These are phyloP conservation scores for Drosophila tropicalis DNA, from an alignment of 1,140 invertebrate species.

Conservation along the genomic window DNA sequence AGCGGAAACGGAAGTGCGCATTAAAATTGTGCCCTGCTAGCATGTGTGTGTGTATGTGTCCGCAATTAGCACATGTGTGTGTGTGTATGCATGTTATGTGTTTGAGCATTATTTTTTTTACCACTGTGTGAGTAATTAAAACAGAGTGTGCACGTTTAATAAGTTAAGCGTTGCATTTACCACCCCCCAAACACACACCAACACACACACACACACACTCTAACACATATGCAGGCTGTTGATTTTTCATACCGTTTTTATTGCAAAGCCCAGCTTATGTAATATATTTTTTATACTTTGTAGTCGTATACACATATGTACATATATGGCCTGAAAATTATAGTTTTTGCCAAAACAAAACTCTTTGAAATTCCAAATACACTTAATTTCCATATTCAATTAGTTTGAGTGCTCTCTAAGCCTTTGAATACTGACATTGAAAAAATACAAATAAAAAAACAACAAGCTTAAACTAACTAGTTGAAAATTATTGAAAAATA, in stretches of 20 bases:
- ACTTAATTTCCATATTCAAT: background rate
- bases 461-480: background rate
- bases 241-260: background rate
- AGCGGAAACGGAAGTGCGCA: slow-evolving; percentile 80
- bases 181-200: slow-evolving; percentile 20
- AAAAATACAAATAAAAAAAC: background rate
- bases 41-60: slow-evolving; percentile 47
- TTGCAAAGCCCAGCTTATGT: background rate
- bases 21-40: slow-evolving; percentile 70
- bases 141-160: slow-evolving; percentile 74
- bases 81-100: slow-evolving; percentile 24
- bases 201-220: background rate
- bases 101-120: slow-evolving; percentile 40
- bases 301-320: slow-evolving; percentile 1
- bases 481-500: too few species aligned
- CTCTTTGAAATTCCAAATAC: background rate
- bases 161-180: slow-evolving; percentile 64
- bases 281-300: background rate
- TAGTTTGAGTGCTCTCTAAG: background rate
- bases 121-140: slow-evolving; percentile 76
- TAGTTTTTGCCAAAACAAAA: background rate
- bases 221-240: slow-evolving; percentile 10
- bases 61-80: slow-evolving; percentile 73
- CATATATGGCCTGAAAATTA: background rate
- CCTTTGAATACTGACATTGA: background rate